Base-by-base conservation (phyloP, 2,888 invertebrate species). In the Craniophora ligustri region DNA sequence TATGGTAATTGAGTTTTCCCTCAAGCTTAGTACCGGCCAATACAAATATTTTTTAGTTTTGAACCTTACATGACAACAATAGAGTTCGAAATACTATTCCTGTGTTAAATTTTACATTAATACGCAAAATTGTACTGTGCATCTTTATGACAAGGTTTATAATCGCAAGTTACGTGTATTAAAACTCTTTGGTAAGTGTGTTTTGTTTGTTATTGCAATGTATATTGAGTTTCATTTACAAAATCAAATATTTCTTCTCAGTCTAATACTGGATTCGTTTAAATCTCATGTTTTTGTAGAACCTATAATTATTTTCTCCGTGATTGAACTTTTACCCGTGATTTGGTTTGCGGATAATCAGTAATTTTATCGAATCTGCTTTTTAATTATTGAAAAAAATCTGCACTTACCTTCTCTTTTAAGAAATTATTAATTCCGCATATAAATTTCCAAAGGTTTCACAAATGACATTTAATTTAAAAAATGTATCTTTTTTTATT, bases 1-100 rank as follows among this genome's bases (percentile, higher is more conserved):
- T 63, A 61, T 40, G 44, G 14, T 64, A 57, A 64, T 49, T 15
- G 5, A 8, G 39, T 48, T 38, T 47, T 5, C 11, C 4, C 5
- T 42, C 23, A 32, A 5, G 5, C 23, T 56, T 23, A 18, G 7
- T 11, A 4, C 4, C 5, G 3, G 16, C 18, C 6, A 31, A 18
- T 13, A 0, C 2, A 8, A 8, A 14, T 7, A 10, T 32, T 41
- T 1, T 13, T 19, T 1, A 51, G n/a, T 38, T 58, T 23, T 15
- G 5, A 58, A 38, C 18, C 18, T 14, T 30, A 38, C 10, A 0
- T 0, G 6, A 6, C 23, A 10, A 0, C 0, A 0, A n/a, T 28
- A 41, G 5, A 38, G 51, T 19, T 11, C 5, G 7, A 10, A 31
- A 28, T 39, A 6, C 4, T 7, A 23, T 8, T 13, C n/a, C 7